These are phyloP conservation scores for Drepana falcataria DNA, from an alignment of 2,888 invertebrate species.

Conservation along the genomic window DNA sequence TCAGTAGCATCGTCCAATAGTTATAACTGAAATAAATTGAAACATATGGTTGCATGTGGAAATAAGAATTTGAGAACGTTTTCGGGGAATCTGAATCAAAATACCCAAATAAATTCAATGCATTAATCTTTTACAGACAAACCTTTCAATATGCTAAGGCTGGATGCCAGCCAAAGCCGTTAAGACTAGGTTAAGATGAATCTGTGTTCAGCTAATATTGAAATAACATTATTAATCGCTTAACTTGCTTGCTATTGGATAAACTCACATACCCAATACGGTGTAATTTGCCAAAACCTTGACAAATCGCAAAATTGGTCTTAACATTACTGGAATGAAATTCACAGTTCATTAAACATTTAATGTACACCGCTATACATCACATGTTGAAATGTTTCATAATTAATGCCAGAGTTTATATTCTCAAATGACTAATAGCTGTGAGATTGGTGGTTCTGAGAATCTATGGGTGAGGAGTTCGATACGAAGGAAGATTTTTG, in stretches of 20 bases:
- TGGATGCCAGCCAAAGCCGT: slow-evolving; percentile 32
- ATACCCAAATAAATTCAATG: slow-evolving; percentile 9
- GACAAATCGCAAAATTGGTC: too few species aligned
- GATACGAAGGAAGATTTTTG: too few species aligned
- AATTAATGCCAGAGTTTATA: too few species aligned
- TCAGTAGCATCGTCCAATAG: background rate
- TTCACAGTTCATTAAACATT: too few species aligned
- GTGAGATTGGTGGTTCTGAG: too few species aligned
- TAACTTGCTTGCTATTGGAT: background rate
- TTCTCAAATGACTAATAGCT: too few species aligned
- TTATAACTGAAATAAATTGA: background rate
- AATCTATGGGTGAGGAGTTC: too few species aligned
- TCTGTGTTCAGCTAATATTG: background rate
- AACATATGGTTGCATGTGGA: slow-evolving; percentile 5
- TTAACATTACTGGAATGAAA: too few species aligned
- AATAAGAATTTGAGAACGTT: slow-evolving; percentile 21
- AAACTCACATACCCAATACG: background rate
- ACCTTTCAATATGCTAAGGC: slow-evolving; percentile 39
- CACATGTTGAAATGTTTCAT: too few species aligned
- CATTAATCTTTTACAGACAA: slow-evolving; percentile 34
- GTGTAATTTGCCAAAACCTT: too few species aligned
- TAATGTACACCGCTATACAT: too few species aligned
- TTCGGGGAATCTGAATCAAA: slow-evolving; percentile 13
- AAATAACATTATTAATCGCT: background rate
- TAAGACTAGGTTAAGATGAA: slow-evolving; percentile 8